Evolutionary conservation across 2,888 invertebrate species (phyloP), one percentile per base, ranked within the genome.

Genomic region (Tetragnatha montana): DNA sequence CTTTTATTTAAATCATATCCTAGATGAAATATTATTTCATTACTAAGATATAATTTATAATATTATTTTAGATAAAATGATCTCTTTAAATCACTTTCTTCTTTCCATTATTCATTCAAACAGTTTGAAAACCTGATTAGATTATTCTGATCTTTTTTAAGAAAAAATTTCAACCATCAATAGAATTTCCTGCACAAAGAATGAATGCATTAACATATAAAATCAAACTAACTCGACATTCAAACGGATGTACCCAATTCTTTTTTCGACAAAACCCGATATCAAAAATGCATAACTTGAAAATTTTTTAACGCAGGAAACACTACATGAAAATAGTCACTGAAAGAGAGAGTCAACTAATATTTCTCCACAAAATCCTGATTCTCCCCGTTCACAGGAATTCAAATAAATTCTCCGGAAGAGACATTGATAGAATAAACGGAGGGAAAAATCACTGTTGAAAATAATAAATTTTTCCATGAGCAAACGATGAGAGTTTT

Each of bases 381-480:
- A 60, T 60, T 60, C 19, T 19, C 70, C 70, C 17, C 8, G 17
- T 68, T 10, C 17, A 47, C 19, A 49, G 68, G 47, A 69, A 81
- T 81, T 69, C 69, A 70, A 70, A 81, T 81, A 69, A 81, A 81
- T 81, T 70, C 47, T 17, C 35, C 60, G n/a, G 35, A 47, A 70
- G 47, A 81, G 69, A 70, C 69, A 81, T 47, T 49, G 70, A 70
- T 47, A 49, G 70, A 81, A 81, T 70, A 81, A 81, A 69, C 70
- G 14, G 49, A 70, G n/a, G n/a, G 69, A 60, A 69, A 49, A 69
- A 81, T 81, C 70, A 69, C 69, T 70, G 76, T 60, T 60, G 60
- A 17, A 60, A 60, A 60, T 60, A 60, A 60, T 60, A 60, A 60
- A 60, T 60, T 60, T 60, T 60, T 60, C 60, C 60, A 10, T 4